Base-by-base conservation (phyloP, 2,113 vertebrate genomes). In the Pollachius pollachius region DNA sequence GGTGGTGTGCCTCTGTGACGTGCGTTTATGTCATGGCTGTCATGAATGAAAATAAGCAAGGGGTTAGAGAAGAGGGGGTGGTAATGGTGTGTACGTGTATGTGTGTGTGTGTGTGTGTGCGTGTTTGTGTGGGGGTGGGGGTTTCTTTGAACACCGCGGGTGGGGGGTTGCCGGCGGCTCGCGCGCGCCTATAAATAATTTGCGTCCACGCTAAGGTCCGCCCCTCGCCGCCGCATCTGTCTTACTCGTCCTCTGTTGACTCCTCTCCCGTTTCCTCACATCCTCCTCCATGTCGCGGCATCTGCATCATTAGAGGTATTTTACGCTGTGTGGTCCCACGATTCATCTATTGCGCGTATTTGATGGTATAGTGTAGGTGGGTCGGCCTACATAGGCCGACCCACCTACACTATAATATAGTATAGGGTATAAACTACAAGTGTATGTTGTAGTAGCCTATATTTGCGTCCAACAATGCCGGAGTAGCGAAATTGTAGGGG, bases 11-110 rank as follows among this genome's bases (percentile, higher is more conserved):
- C 84, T 48, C 8, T 48, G 41, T 48, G 84, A 85, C 73, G 79
- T 70, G 82, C 74, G 81, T 58, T 67, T 70, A 76, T 78, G 84
- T 85, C 80, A 83, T 73, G 86, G 90, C 84, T 87, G 88, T 82
- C 83, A 87, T 89, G 91, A 92, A 92, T 92, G 89, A 89, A 91
- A 91, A 91, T 90, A 83, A 88, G 87, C 80, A 73, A 74, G 62
- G 27, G 68, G 71, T 73, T 54, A 48, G n/a, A 65, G 69, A 76
- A 30, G 37, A 67, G 4, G 30, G 30, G 30, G 4, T 34, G 6
- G 21, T n/a, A 13, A 52, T 66, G 67, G 67, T 68, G 73, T 84
- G 64, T 71, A 57, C 69, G 60, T 71, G 61, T 13, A 52, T 52
- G 19, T 37, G 11, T 59, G 71, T 64, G 71, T 12, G 17, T 21